Evolutionary conservation across 2,888 invertebrate species (phyloP), one percentile per base, ranked within the genome.

Genomic region (Dinocampus coccinellae): DNA sequence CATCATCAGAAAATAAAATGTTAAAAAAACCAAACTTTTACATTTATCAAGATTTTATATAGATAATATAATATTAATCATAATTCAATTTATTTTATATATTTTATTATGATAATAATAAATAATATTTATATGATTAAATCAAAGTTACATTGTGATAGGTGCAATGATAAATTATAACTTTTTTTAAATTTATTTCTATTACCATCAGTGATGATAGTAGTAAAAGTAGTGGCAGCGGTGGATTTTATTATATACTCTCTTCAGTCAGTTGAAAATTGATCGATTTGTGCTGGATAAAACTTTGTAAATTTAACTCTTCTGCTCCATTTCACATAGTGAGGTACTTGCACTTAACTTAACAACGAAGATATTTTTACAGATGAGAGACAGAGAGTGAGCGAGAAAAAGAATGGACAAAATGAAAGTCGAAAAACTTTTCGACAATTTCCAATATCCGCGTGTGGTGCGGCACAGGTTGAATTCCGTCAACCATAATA

Each of bases 371-470:
- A 72, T 72, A 72, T 72, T 72, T 67, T 52, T 55, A 66, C 47
- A 20, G 16, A 55, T 13, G 29, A 47, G 6, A 16, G 16, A 47
- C 3, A 47, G 9, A 47, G 47, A 47, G 47, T 47, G 7, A n/a
- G 16, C 1, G 16, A 47, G 16, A 4, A 47, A 47, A 47, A 47
- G 16, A 47, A 47, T 16, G 47, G 16, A 16, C n/a, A n/a, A 47
- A n/a, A 16, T 47, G 47, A 47, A 47, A 26, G 53, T 42, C 57
- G 52, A 57, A 74, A 73, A 76, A 68, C 64, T 77, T 77, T 72
- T 57, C 65, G 68, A 76, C 73, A 71, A 76, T 74, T 77, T 77
- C 75, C 76, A 76, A 77, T 74, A 76, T 73, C 73, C 71, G 67
- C 57, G 69, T 63, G 67, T 72, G 71, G 70, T 52, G 65, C 60